phyloP scores from a whole-genome alignment of 2,888 invertebrate species.

The Azorinus chamasolen region DNA sequence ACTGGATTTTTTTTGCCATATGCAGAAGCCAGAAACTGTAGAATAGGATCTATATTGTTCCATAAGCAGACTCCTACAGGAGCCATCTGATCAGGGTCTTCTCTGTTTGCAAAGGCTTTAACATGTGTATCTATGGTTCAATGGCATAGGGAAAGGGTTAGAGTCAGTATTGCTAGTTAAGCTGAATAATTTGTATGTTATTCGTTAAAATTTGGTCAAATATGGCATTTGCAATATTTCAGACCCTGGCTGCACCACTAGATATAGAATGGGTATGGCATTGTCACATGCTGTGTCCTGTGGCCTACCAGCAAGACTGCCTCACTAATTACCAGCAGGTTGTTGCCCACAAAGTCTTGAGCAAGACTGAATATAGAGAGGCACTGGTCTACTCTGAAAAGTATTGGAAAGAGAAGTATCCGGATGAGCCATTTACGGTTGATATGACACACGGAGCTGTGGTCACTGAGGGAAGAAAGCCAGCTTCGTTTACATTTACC shows the following conservation, averaged over 20 bases:
- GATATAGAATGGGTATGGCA: slow-evolving; percentile 88
- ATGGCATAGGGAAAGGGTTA: too few species aligned
- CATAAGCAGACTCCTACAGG: too few species aligned
- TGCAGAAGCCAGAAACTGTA: too few species aligned
- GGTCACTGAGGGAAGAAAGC: slow-evolving; percentile 8
- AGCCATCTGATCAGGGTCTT: too few species aligned
- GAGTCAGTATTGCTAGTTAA: too few species aligned
- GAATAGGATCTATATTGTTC: too few species aligned
- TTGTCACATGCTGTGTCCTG: slow-evolving; percentile 84
- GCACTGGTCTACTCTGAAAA: slow-evolving; percentile 47
- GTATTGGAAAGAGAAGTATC: slow-evolving; percentile 77
- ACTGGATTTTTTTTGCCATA: too few species aligned
- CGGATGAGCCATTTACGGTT: slow-evolving; percentile 74
- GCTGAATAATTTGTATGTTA: too few species aligned
- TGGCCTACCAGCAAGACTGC: slow-evolving; percentile 78
- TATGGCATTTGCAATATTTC: slow-evolving; percentile 18
- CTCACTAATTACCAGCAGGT: slow-evolving; percentile 72
- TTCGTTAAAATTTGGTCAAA: too few species aligned
- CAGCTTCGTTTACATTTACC: slow-evolving; percentile 47
- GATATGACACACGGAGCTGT: slow-evolving; percentile 39
- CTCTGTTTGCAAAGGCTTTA: too few species aligned
- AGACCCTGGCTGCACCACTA: slow-evolving; percentile 80
- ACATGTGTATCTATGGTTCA: too few species aligned
- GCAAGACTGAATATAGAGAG: slow-evolving; percentile 27
- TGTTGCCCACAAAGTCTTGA: slow-evolving; percentile 80